Evolutionary conservation across 1,140 invertebrate genomes (phyloP).

Genomic region (Spodoptera litura): DNA sequence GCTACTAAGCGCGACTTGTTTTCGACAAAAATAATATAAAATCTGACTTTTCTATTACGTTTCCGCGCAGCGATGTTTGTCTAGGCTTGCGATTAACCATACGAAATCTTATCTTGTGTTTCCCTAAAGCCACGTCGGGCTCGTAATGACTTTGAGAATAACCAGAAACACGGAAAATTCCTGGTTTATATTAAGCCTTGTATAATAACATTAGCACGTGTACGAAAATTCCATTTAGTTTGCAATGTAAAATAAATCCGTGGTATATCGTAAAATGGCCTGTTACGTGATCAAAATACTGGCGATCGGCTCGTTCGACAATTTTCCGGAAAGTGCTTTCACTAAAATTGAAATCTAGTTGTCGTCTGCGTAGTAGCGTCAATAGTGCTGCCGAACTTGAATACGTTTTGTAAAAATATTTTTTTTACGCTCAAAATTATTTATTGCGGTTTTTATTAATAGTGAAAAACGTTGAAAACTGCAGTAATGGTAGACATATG

Average conservation of each 20-base stretch:
- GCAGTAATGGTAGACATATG: too few species aligned
- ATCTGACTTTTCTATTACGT: too few species aligned
- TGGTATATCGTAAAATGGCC: conserved; percentile 45
- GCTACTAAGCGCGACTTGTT: too few species aligned
- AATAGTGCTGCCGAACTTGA: not conserved
- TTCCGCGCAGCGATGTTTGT: too few species aligned
- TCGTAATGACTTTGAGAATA: too few species aligned
- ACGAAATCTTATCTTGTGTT: too few species aligned
- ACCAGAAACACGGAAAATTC: too few species aligned
- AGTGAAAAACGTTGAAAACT: too few species aligned
- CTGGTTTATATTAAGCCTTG: not conserved
- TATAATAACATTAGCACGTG: conserved; percentile 6
- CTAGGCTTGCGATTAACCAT: too few species aligned
- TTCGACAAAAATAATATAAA: too few species aligned
- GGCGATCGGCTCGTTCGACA: conserved; percentile 38
- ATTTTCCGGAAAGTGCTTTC: conserved; percentile 50
- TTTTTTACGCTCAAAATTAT: not conserved
- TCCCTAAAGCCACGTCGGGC: too few species aligned
- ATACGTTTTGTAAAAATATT: conserved; percentile 7
- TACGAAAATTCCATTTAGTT: not conserved
- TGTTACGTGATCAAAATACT: conserved; percentile 55
- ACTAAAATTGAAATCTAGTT: conserved; percentile 34
- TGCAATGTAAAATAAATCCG: conserved; percentile 40
- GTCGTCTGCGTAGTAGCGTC: conserved; percentile 11
- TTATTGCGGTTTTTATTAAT: not conserved